phyloP scores from a whole-genome alignment of 2,797 vertebrate species.

The Enteromius trimaculatus region DNA sequence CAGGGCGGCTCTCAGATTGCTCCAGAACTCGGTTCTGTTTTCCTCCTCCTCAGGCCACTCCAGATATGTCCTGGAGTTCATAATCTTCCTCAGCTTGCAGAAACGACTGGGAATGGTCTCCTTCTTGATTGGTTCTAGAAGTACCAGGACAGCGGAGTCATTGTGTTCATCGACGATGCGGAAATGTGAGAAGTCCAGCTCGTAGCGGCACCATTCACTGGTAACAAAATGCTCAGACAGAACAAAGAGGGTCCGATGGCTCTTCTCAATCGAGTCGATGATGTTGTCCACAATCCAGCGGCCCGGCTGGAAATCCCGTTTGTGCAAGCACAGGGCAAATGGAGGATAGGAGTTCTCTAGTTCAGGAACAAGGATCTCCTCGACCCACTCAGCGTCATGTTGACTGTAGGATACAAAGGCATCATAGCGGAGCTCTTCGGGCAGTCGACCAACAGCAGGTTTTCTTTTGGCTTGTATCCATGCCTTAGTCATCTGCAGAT shows the following conservation, averaged over 20 bases:
- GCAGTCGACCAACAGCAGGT: constrained; percentile 57
- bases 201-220: constrained; percentile 87
- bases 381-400: constrained; percentile 82
- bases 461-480: constrained; percentile 82
- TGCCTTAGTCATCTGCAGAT: constrained; percentile 81
- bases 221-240: constrained; percentile 82
- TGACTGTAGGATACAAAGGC: constrained; percentile 85
- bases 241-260: constrained; percentile 82
- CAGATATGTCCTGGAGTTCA: constrained; percentile 84
- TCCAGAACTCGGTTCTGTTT: constrained; percentile 76
- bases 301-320: constrained; percentile 83
- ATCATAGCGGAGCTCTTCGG: constrained; percentile 68
- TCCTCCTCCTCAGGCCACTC: constrained; percentile 78
- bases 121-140: constrained; percentile 80
- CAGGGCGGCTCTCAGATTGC: constrained; percentile 69
- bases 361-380: constrained; percentile 78
- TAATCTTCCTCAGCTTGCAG: constrained; percentile 81
- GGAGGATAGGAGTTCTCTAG: constrained; percentile 77
- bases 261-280: constrained; percentile 84
- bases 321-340: constrained; percentile 81
- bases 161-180: constrained; percentile 82
- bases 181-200: constrained; percentile 86
- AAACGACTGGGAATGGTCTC: constrained; percentile 80
- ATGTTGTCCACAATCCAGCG: constrained; percentile 88
- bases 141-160: constrained; percentile 76